These are phyloP conservation scores for Alligator sinensis DNA, from an alignment of 2,113 vertebrate genomes.

Conservation along the genomic window DNA sequence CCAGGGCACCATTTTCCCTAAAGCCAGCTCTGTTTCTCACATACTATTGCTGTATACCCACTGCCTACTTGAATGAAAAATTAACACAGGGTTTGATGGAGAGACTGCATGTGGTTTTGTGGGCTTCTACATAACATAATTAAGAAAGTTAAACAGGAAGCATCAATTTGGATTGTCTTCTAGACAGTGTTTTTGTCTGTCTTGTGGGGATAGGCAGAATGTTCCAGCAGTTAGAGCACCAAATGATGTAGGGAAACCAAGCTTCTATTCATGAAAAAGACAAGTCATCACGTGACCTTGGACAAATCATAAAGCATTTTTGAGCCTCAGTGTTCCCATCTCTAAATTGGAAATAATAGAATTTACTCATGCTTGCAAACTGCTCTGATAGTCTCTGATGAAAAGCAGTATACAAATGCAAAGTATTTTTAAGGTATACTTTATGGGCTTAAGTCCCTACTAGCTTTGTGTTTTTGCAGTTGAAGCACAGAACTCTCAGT, in stretches of 20 bases:
- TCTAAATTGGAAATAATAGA: not conserved
- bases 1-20: too few relatives aligned
- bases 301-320: not conserved
- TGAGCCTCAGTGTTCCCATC: not conserved
- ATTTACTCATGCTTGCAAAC: not conserved
- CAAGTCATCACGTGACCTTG: not conserved
- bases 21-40: too few relatives aligned
- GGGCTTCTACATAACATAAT: not conserved
- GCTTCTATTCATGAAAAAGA: not conserved
- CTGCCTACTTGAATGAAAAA: not conserved
- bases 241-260: not conserved
- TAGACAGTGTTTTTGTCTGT: not conserved
- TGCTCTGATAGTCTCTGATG: not conserved
- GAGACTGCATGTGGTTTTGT: not conserved
- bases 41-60: not conserved
- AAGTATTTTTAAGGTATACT: constrained; percentile 20
- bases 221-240: not conserved
- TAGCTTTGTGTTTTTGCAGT: constrained; percentile 19
- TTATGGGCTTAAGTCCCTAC: not conserved
- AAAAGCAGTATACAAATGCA: not conserved
- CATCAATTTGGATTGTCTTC: not conserved
- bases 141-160: not conserved
- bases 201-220: not conserved
- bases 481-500: constrained; percentile 40
- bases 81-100: not conserved